Percentiles rank a stretch among this genome's conserved stretches.
Conservation (phyloP, 1,140 invertebrate genomes). For the Aradophagus sp. region DNA sequence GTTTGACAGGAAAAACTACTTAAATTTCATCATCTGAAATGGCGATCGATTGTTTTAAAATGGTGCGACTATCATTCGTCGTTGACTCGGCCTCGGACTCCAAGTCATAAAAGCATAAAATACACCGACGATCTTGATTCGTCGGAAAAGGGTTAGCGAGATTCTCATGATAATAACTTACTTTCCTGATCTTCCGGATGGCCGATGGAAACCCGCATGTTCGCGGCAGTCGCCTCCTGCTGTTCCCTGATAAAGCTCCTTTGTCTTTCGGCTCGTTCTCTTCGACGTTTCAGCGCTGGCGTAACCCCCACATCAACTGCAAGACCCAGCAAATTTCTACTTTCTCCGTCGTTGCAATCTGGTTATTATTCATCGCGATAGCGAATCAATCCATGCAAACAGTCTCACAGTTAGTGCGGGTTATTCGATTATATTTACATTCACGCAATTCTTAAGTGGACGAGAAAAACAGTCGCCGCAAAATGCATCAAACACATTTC, state of each 20-base stretch:
- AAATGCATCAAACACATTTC: constrained; percentile 9
- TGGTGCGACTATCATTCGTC: constrained; percentile 4
- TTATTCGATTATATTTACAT: constrained; percentile 32
- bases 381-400: constrained; percentile 29
- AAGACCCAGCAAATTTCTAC: constrained; percentile 55
- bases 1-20: no score
- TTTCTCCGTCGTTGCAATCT: constrained; percentile 40
- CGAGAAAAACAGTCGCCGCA: not conserved
- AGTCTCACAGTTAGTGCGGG: constrained; percentile 18
- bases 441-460: constrained; percentile 9
- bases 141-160: constrained; percentile 29
- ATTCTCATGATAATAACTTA: constrained; percentile 57
- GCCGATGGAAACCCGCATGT: constrained; percentile 73
- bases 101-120: constrained; percentile 21
- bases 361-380: constrained; percentile 34
- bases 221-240: constrained; percentile 79
- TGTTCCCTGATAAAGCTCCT: constrained; percentile 87
- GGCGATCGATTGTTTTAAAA: constrained; percentile 6
- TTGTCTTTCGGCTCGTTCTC: constrained; percentile 87
- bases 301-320: constrained; percentile 81
- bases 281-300: constrained; percentile 81
- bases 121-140: constrained; percentile 41
- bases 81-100: not conserved
- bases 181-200: constrained; percentile 74
- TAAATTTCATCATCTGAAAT: no score